Evolutionary conservation across 2,113 vertebrate genomes (phyloP).

Genomic region (Notothenia rossii): DNA sequence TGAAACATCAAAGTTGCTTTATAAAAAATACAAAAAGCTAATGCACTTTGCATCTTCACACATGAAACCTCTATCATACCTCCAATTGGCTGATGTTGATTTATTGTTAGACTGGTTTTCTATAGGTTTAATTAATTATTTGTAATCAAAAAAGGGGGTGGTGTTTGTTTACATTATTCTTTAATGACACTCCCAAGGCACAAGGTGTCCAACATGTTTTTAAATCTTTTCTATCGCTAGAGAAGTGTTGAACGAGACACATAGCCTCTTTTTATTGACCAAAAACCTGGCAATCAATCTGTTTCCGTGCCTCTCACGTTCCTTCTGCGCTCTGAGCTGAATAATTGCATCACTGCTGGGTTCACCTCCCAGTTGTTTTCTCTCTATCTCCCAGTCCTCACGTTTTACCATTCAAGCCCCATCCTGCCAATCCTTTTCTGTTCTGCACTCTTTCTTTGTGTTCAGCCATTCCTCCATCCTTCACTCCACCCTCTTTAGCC

Average conservation of each 20-base stretch:
- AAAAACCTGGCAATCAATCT: constrained; percentile 50
- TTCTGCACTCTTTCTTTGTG: constrained; percentile 66
- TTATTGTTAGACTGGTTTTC: background rate
- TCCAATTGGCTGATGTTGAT: background rate
- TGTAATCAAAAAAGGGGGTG: background rate
- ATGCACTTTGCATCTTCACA: background rate
- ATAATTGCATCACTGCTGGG: constrained; percentile 55
- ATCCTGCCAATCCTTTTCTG: constrained; percentile 38
- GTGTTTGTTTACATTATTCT: background rate
- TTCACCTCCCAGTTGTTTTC: constrained; percentile 50
- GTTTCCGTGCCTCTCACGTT: constrained; percentile 22
- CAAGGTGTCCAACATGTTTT: background rate
- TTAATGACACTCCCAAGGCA: background rate
- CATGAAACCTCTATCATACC: background rate
- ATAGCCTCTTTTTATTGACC: constrained; percentile 37
- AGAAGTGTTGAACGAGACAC: constrained; percentile 30
- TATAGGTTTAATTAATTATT: background rate
- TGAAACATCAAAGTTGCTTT: constrained; percentile 1
- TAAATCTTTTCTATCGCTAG: background rate
- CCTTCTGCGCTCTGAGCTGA: constrained; percentile 33
- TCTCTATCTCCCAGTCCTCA: constrained; percentile 44
- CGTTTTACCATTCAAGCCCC: constrained; percentile 52
- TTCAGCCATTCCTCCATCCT: constrained; percentile 59
- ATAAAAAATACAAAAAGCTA: too few species aligned
- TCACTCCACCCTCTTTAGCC: constrained; percentile 38